A percentile compares a stretch with the other conserved stretches of the same genome.
Evolutionary conservation across 2,113 vertebrate genomes (phyloP).

Genomic region (Phylloscopus trochiloides): DNA sequence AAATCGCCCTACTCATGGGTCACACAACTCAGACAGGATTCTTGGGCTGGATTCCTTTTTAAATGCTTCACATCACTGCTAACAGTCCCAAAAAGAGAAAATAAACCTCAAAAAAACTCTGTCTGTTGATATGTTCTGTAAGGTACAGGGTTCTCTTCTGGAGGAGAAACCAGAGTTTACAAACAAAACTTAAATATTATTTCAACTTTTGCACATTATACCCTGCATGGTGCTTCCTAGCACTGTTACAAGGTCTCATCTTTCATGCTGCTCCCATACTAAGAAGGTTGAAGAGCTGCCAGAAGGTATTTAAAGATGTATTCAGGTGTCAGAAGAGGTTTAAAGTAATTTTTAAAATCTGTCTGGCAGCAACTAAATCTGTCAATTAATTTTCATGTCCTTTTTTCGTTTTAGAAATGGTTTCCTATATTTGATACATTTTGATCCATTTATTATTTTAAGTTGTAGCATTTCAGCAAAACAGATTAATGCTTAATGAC

Average conservation of each 20-base stretch:
- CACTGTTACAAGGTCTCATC: neutral
- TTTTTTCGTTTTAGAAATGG: neutral
- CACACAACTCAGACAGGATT: accelerated
- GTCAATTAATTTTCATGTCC: neutral
- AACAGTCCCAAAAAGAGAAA: neutral
- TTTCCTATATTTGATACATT: neutral
- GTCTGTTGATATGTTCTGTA: neutral
- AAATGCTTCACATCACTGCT: neutral
- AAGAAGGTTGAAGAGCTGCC: neutral
- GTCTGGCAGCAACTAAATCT: neutral
- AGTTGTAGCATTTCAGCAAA: neutral
- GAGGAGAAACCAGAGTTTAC: neutral
- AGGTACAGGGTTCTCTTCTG: neutral
- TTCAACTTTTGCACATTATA: neutral
- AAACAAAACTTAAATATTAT: neutral
- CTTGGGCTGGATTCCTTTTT: neutral
- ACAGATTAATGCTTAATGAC: neutral
- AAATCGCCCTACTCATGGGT: accelerated
- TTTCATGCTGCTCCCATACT: neutral
- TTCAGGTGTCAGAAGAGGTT: neutral
- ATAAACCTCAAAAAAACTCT: neutral
- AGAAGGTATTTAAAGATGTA: neutral
- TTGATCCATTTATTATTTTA: neutral
- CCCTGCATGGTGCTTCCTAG: accelerated
- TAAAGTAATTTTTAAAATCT: neutral